Evolutionary conservation across 2,797 vertebrate genomes (phyloP), one percentile per base, ranked within the genome.

Genomic region (Kryptolebias ocellatus): DNA sequence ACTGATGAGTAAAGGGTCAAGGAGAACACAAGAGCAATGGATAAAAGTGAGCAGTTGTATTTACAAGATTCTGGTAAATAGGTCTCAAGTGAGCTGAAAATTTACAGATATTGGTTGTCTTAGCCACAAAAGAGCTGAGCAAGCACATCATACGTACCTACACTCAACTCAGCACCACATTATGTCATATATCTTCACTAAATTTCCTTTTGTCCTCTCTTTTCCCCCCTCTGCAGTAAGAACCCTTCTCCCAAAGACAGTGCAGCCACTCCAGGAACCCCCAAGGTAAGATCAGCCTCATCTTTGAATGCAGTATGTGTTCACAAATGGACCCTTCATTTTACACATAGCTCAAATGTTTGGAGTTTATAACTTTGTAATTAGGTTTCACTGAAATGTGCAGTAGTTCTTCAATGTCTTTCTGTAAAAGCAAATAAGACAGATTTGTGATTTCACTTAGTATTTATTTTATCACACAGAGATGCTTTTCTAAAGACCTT

Each of bases 171-270:
- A 24, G 45, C 4, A 29, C 12, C 17, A 3, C 29, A 20, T 27
- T 44, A 3, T 45, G 18, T 42, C n/a, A 52, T 39, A 4, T 28
- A 49, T 45, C n/a, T 7, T 61, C 50, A 67, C 62, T 72, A 3
- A 53, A 46, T 46, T 66, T n/a, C 57, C 0, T 55, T 45, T 50
- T 80, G 12, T 74, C 67, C 75, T 71, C 89, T 92, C 39, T 77
- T 24, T 10, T 37, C 34, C 34, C 52, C 75, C 42, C 64, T 7
- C 87, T 84, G 85, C 95, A 98, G 97, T 94, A 99, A 99, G 93
- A 98, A 95, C 90, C 90, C 93, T 61, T 94, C 95, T 79, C 92
- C 95, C 91, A 99, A 99, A 93, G 97, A 99, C 87, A 88, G 92
- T 76, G 90, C 86, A 75, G 94, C 95, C 87, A 92, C 95, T 81